A percentile compares a stretch with the other conserved stretches of the same genome.
phyloP scores from a whole-genome alignment of 2,797 vertebrate genomes.

The Lerista edwardsae region DNA sequence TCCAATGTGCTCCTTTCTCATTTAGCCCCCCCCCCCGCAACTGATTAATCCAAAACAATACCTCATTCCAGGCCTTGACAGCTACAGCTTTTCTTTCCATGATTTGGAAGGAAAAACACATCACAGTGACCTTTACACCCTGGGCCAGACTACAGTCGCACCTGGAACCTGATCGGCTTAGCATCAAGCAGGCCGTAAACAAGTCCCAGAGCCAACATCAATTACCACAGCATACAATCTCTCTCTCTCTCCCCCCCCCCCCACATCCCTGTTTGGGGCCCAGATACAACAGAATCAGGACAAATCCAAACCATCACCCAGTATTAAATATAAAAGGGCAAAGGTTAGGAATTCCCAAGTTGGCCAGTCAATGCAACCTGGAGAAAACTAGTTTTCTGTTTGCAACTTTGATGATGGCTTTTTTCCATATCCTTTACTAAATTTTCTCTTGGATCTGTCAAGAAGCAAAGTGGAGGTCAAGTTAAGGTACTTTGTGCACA shows the following conservation, averaged over 20 bases:
- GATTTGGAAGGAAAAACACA: neutral
- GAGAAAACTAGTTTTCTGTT: neutral
- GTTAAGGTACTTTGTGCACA: neutral
- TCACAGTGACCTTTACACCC: neutral
- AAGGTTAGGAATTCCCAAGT: neutral
- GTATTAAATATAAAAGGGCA: neutral
- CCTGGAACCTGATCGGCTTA: neutral
- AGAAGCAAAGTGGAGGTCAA: neutral
- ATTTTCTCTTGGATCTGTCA: neutral
- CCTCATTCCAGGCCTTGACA: neutral
- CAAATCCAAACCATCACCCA: neutral
- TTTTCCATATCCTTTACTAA: neutral
- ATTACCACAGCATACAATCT: neutral
- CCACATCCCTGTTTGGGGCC: neutral
- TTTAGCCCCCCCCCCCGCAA: neutral
- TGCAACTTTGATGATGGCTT: neutral
- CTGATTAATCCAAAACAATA: constrained; percentile 7
- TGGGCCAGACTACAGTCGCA: neutral
- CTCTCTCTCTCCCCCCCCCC: no score
- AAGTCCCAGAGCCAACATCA: neutral
- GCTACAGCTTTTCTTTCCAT: neutral
- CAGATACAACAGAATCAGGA: neutral
- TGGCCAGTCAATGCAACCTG: no score
- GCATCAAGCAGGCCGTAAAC: neutral
- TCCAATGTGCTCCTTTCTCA: no score